Evolutionary conservation across 2,797 vertebrate species (phyloP).

Genomic region (Smutsia gigantea): DNA sequence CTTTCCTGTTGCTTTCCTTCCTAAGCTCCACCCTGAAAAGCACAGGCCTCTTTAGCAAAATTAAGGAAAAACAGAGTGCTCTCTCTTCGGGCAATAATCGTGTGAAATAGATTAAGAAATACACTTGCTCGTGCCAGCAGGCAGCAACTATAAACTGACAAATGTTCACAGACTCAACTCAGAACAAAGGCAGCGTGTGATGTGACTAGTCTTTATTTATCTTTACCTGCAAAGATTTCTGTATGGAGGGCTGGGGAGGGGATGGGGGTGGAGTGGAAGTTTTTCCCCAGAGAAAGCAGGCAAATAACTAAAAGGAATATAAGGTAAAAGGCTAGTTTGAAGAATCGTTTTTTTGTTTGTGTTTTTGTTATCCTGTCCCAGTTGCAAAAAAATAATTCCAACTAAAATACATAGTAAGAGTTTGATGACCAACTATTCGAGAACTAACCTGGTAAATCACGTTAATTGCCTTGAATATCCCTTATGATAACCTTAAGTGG

Average conservation of each 20-base stretch:
- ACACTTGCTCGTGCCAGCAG: slow-evolving; percentile 47
- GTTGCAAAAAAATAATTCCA: not conserved
- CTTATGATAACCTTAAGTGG: not conserved
- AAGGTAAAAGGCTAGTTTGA: not conserved
- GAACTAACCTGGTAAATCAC: not conserved
- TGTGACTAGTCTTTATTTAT: not conserved
- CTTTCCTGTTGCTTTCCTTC: slow-evolving; percentile 66
- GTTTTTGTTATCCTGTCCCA: not conserved
- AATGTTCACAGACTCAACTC: not conserved
- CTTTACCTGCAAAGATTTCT: not conserved
- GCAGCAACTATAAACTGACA: slow-evolving; percentile 41
- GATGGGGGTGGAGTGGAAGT: not conserved
- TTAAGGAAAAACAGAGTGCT: slow-evolving; percentile 55
- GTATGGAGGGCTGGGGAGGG: not conserved
- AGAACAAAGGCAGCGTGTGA: not conserved
- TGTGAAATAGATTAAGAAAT: slow-evolving; percentile 77
- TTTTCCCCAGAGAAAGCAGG: not conserved
- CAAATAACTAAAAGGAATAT: not conserved
- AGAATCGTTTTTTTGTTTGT: not conserved
- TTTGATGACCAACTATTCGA: not conserved
- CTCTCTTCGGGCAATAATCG: slow-evolving; percentile 60
- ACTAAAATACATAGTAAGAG: not conserved
- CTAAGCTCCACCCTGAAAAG: slow-evolving; percentile 56
- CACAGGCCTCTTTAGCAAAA: slow-evolving; percentile 63
- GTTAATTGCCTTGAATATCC: not conserved